These are phyloP conservation scores for Lophochroa leadbeateri DNA, from an alignment of 2,113 vertebrate species.

Conservation along the genomic window DNA sequence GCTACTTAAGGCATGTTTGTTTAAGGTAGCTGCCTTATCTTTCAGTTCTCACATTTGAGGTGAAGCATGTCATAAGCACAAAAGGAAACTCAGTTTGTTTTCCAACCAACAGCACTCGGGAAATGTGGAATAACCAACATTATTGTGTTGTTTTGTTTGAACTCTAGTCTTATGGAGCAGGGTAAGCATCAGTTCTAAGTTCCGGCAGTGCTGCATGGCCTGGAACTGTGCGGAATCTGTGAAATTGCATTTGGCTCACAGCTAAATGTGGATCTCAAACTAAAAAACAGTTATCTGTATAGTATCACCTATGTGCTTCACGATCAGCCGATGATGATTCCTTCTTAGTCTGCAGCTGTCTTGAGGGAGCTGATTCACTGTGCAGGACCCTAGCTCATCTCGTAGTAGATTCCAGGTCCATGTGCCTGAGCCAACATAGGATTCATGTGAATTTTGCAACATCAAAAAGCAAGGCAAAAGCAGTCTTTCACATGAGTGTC, in stretches of 20 bases:
- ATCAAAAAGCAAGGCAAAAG: neutral
- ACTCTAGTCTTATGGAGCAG: fast-evolving
- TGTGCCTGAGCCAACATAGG: fast-evolving
- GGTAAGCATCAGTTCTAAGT: fast-evolving
- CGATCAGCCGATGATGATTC: neutral
- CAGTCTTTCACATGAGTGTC: neutral
- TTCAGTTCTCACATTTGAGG: neutral
- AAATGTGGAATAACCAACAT: neutral
- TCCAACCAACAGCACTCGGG: fast-evolving
- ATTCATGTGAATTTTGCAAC: neutral
- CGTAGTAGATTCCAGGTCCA: neutral
- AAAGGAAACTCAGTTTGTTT: neutral
- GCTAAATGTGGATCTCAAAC: neutral
- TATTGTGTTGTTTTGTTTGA: neutral
- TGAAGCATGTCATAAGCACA: neutral
- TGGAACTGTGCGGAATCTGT: neutral
- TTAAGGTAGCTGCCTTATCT: constrained; percentile 11
- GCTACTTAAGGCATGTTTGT: neutral
- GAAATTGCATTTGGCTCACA: neutral
- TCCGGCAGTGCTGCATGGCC: neutral
- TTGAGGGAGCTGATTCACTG: neutral
- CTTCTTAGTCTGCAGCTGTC: neutral
- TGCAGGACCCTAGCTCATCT: fast-evolving
- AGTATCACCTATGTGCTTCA: neutral
- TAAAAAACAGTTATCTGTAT: neutral